Evolutionary conservation across 1,140 invertebrate genomes (phyloP).

Genomic region (Megalonaias nervosa): DNA sequence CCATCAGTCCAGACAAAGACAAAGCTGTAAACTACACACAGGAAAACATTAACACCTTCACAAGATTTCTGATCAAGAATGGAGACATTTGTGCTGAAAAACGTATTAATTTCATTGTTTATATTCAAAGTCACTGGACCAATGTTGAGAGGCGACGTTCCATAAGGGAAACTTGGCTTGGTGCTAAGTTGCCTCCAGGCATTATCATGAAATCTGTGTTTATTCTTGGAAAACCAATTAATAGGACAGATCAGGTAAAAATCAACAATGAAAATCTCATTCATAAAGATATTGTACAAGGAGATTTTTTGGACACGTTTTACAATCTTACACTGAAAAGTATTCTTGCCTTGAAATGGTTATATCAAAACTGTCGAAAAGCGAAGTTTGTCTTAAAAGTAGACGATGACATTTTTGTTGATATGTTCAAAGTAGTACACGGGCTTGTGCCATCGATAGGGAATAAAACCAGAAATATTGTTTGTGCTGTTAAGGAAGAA

Average conservation of each 20-base stretch:
- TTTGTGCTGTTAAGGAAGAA: slow-evolving; percentile 39
- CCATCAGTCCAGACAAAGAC: too few relatives aligned
- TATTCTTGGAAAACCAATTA: slow-evolving; percentile 77
- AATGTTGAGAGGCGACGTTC: slow-evolving; percentile 30
- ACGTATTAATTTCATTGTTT: slow-evolving; percentile 19
- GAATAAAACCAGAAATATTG: slow-evolving; percentile 20
- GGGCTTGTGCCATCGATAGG: slow-evolving; percentile 47
- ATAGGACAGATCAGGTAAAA: slow-evolving; percentile 41
- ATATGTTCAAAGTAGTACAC: slow-evolving; percentile 63
- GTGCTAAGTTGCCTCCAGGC: slow-evolving; percentile 14
- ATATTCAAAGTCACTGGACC: slow-evolving; percentile 24
- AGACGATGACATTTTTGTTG: slow-evolving; percentile 91
- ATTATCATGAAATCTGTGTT: slow-evolving; percentile 74
- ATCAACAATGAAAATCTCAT: slow-evolving; percentile 47
- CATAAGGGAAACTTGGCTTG: slow-evolving; percentile 60
- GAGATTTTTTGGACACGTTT: slow-evolving; percentile 56
- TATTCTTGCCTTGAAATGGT: slow-evolving; percentile 88
- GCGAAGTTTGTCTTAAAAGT: slow-evolving; percentile 87
- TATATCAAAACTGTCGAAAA: slow-evolving; percentile 76
- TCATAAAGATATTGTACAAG: slow-evolving; percentile 66
- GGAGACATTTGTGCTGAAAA: too few relatives aligned
- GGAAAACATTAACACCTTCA: too few relatives aligned
- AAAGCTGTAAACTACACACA: too few relatives aligned
- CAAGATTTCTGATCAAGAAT: too few relatives aligned
- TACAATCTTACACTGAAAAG: slow-evolving; percentile 73